These are phyloP conservation scores for Drosophila kokeensis DNA, from an alignment of 2,888 invertebrate species.

Conservation along the genomic window DNA sequence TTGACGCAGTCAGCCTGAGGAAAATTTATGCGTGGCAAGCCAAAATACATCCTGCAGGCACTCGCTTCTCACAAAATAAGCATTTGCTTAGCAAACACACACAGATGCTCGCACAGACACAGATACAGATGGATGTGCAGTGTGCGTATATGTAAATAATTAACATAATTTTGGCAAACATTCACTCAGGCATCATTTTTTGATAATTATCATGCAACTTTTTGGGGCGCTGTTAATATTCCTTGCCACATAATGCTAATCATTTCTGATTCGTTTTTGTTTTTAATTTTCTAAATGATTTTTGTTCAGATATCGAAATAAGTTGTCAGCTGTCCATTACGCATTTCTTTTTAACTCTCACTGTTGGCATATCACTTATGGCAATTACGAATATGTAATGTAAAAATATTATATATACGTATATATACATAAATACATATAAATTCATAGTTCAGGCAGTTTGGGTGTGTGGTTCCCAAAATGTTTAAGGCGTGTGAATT, in stretches of 20 bases:
- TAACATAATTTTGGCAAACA: conserved; percentile 70
- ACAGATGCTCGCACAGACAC: conserved; percentile 21
- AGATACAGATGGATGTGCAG: conserved; percentile 32
- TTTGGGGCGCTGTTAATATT: conserved; percentile 22
- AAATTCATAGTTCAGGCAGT: conserved; percentile 7
- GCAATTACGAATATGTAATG: conserved; percentile 30
- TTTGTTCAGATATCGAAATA: conserved; percentile 22
- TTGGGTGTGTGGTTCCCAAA: conserved; percentile 57
- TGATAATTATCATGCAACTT: conserved; percentile 36
- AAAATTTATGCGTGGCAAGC: conserved; percentile 73
- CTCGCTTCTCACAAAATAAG: conserved; percentile 46
- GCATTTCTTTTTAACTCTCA: conserved; percentile 52
- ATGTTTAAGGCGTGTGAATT: conserved; percentile 64
- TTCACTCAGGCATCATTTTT: conserved; percentile 58
- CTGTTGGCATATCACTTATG: conserved; percentile 32
- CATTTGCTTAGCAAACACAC: conserved; percentile 60
- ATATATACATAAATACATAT: background rate
- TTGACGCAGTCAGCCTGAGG: conserved; percentile 61
- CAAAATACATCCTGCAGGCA: conserved; percentile 66
- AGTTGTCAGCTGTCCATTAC: conserved; percentile 50
- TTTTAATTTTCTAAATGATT: conserved; percentile 22
- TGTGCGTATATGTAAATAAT: conserved; percentile 55
- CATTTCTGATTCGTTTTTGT: conserved; percentile 1
- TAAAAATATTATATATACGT: background rate
- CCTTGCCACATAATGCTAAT: conserved; percentile 35